Base-by-base conservation (phyloP, 2,888 invertebrate genomes). In the Troides aeacus region DNA sequence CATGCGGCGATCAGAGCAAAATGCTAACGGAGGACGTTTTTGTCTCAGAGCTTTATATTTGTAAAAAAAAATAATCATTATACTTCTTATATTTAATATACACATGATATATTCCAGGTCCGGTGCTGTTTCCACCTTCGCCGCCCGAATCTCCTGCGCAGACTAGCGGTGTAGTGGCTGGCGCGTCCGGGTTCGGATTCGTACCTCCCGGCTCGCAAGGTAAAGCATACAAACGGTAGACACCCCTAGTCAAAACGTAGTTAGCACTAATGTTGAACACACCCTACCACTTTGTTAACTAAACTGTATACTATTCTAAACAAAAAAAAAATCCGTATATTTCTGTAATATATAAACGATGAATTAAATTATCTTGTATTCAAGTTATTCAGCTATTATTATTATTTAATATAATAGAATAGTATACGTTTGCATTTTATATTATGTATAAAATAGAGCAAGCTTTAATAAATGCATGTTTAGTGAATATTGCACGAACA, bases 171-270 rank as follows among this genome's bases (percentile, higher is more conserved):
- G 97, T 97, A 56, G 93, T 97, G 69, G 95, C 95, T 46, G 97
- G 97, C 71, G 97, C 96, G 71, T 97, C 97, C 64, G 97, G 97
- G 75, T 97, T 94, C 84, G 97, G 97, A 76, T 97, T 97, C 86
- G 96, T 97, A 72, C 96, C 97, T 73, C 96, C 96, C 79, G 93
- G 94, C 88, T 86, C 93, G 75, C 92, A 92, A 94, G 94, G 95
- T 95, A 94, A 94, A 82, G 66, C 77, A 74, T 88, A 86, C 81
- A 86, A 90, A 79, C 86, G 86, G 83, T 90, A 86, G 81, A 81
- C 77, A 80, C 78, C 76, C 75, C 81, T 85, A 88, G 85, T 84
- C 84, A 82, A 69, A 81, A 72, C 72, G 82, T 89, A 90, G 86
- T 81, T 89, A 87, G 86, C 71, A 87, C 86, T 88, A 87, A 86